phyloP scores from a whole-genome alignment of 2,113 vertebrate genomes.

The Orycteropus afer region DNA sequence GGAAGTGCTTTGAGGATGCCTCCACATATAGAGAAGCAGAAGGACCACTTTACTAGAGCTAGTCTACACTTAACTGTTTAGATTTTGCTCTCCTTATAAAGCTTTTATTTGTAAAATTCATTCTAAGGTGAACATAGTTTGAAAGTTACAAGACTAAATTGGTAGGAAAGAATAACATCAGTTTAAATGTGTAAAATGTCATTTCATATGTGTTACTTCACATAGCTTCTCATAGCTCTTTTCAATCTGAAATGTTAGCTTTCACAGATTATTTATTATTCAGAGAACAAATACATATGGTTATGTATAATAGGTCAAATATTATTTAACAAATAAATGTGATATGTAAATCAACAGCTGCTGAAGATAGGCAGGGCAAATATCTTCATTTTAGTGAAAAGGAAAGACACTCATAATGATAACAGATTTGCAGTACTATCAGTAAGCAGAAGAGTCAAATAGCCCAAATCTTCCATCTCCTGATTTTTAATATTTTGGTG shows the following conservation, averaged over 20 bases:
- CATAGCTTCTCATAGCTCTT: background rate
- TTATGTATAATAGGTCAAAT: background rate
- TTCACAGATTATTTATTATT: background rate
- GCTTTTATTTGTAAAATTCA: background rate
- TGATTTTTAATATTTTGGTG: background rate
- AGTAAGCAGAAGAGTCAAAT: background rate
- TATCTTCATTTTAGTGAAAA: background rate
- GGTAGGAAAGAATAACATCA: background rate
- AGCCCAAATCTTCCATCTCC: background rate
- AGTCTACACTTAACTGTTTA: background rate
- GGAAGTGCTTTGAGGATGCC: background rate
- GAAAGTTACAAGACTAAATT: background rate
- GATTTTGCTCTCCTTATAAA: background rate
- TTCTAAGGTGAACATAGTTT: background rate
- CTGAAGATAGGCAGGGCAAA: background rate
- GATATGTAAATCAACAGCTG: background rate
- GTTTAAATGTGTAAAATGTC: background rate
- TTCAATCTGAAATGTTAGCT: background rate
- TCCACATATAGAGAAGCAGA: too few species aligned
- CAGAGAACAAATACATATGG: background rate
- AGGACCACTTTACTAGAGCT: background rate
- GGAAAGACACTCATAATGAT: background rate
- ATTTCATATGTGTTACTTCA: background rate
- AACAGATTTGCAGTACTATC: background rate
- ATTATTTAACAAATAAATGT: background rate